Evolutionary conservation across 1,140 invertebrate species (phyloP).

Genomic region (Drosophila miranda): DNA sequence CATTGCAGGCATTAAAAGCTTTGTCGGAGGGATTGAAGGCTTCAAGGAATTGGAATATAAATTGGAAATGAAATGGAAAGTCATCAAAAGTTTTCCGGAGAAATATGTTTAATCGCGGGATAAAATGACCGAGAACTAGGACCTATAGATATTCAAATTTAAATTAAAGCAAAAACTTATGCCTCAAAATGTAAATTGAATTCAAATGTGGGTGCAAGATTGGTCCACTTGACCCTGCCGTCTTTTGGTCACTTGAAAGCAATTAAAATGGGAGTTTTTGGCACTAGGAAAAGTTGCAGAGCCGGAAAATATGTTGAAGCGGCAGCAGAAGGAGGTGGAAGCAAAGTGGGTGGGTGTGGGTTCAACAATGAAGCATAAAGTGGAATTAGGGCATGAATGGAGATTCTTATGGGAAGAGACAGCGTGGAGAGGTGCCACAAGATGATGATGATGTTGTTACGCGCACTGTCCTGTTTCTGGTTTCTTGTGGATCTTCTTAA

Average conservation of each 20-base stretch:
- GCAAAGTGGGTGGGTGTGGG: too few species aligned
- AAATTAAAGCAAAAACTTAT: too few species aligned
- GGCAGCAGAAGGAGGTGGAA: background rate
- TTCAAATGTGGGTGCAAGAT: conserved; percentile 50
- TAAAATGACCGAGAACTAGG: too few species aligned
- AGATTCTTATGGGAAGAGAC: conserved; percentile 13
- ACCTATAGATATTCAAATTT: too few species aligned
- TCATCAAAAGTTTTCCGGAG: too few species aligned
- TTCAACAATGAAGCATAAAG: conserved; percentile 6
- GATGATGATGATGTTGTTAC: conserved; percentile 25
- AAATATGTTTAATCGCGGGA: too few species aligned
- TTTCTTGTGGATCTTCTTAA: too few species aligned
- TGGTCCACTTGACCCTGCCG: background rate
- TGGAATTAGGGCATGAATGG: conserved; percentile 7
- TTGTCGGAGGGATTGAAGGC: too few species aligned
- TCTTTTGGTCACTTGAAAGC: conserved; percentile 68
- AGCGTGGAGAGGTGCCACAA: background rate
- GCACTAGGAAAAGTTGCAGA: conserved; percentile 28
- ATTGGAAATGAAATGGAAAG: too few species aligned
- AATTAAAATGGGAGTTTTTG: conserved; percentile 54
- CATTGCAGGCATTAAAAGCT: too few species aligned
- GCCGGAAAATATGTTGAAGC: conserved; percentile 39
- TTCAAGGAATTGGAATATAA: too few species aligned
- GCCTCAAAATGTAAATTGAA: conserved; percentile 67
- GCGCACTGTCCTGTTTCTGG: background rate